Conservation (phyloP, 2,113 vertebrate genomes). For the Brachypodius melanocephalos region DNA sequence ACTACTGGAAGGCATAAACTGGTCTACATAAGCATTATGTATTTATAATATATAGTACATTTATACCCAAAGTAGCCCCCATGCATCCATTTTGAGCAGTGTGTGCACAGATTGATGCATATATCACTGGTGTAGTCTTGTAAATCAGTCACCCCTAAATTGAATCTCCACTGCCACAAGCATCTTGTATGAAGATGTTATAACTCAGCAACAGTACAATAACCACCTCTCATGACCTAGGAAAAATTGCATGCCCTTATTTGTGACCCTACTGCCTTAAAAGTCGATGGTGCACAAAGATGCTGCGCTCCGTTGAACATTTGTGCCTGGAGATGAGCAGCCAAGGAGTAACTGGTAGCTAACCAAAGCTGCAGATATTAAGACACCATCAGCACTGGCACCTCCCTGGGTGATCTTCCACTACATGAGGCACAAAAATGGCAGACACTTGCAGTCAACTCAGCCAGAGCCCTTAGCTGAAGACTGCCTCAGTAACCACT, state of each 20-base stretch:
- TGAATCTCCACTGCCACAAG: conserved; percentile 46
- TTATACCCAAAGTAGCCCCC: conserved; percentile 17
- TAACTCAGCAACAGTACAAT: conserved; percentile 45
- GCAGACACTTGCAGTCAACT: fast-evolving
- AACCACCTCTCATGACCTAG: conserved; percentile 34
- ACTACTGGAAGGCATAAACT: neutral
- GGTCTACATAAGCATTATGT: conserved; percentile 13
- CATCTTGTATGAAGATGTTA: conserved; percentile 21
- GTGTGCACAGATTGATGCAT: conserved; percentile 20
- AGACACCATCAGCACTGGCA: neutral
- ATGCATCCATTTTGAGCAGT: conserved; percentile 37
- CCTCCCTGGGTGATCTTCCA: neutral
- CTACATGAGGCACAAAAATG: fast-evolving
- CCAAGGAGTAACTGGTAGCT: neutral
- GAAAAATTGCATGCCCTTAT: conserved; percentile 15
- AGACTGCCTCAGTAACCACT: neutral
- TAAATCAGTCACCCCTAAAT: conserved; percentile 56
- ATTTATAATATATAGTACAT: conserved; percentile 28
- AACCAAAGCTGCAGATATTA: neutral
- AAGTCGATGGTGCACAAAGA: neutral
- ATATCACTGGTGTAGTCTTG: neutral
- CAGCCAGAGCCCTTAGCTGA: neutral
- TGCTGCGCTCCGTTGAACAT: neutral
- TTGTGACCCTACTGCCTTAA: neutral
- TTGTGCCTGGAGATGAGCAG: neutral